These are phyloP conservation scores for Halcyon chelicuti DNA, from an alignment of 2,797 vertebrate species.

Conservation along the genomic window DNA sequence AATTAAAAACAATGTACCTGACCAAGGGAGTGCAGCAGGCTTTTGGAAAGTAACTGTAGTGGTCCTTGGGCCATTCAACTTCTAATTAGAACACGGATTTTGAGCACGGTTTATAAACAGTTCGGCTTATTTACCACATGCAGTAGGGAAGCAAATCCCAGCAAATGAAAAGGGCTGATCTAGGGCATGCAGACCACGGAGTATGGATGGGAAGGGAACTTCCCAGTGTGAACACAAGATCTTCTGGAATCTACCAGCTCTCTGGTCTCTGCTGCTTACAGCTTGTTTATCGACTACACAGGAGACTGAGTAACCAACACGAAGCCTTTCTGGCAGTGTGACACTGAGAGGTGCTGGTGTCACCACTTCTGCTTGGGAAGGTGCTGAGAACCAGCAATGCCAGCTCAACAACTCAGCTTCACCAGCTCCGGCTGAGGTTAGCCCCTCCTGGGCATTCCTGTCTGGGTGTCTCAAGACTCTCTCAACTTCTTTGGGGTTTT, in stretches of 20 bases:
- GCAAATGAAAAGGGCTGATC: not conserved
- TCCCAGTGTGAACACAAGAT: fast-evolving
- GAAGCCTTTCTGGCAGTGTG: not conserved
- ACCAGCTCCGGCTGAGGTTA: fast-evolving
- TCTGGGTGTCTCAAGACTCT: not conserved
- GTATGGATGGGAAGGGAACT: not conserved
- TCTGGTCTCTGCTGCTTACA: not conserved
- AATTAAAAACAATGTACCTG: not conserved
- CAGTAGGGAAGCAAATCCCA: not conserved
- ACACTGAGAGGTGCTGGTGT: fast-evolving
- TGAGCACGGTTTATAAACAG: not conserved
- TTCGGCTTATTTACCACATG: not conserved
- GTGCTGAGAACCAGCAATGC: not conserved
- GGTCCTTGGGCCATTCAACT: not conserved
- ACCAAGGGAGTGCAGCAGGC: not conserved
- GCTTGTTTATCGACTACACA: not conserved
- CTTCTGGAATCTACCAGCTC: not conserved
- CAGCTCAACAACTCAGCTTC: not conserved
- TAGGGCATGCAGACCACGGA: not conserved
- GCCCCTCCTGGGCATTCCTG: not conserved
- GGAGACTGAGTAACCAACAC: not conserved
- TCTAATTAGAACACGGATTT: not conserved
- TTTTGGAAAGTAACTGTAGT: not conserved
- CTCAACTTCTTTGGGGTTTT: not conserved
- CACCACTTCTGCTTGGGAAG: not conserved